These are phyloP conservation scores for Doryteuthis pealeii DNA, from an alignment of 1,140 invertebrate species.

Conservation along the genomic window DNA sequence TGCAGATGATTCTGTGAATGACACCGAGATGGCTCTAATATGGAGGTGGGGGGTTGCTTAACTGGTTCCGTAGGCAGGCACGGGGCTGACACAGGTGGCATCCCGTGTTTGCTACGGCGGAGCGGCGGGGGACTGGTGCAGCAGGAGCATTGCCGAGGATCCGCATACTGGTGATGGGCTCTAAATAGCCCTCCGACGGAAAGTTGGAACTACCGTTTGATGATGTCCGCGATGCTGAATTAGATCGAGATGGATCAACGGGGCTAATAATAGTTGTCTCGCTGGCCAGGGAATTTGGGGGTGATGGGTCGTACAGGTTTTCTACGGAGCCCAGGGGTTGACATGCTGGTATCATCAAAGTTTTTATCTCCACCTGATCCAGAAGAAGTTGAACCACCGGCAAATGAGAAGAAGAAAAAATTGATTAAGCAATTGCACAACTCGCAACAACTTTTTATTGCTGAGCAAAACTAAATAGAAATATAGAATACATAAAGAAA, in stretches of 20 bases:
- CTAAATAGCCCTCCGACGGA: slow-evolving; percentile 45
- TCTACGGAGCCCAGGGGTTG: slow-evolving; percentile 50
- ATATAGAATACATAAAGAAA: too few relatives aligned
- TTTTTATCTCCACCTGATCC: slow-evolving; percentile 38
- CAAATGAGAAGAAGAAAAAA: too few relatives aligned
- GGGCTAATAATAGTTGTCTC: slow-evolving; percentile 39
- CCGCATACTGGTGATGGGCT: slow-evolving; percentile 33
- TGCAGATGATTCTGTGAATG: slow-evolving; percentile 11
- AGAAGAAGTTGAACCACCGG: slow-evolving; percentile 39
- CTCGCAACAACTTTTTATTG: too few relatives aligned
- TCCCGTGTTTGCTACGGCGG: slow-evolving; percentile 16
- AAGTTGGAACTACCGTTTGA: slow-evolving; percentile 24
- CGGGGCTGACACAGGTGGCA: slow-evolving; percentile 18
- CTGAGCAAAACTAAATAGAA: too few relatives aligned
- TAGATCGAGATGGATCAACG: slow-evolving; percentile 15
- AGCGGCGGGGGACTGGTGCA: not conserved
- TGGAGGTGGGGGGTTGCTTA: not conserved
- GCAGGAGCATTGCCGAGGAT: slow-evolving; percentile 14
- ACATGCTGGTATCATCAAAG: slow-evolving; percentile 40
- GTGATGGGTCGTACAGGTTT: slow-evolving; percentile 53
- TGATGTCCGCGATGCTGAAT: slow-evolving; percentile 14
- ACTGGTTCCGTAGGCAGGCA: not conserved
- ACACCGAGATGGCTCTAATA: slow-evolving; percentile 2
- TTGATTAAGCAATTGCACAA: too few relatives aligned
- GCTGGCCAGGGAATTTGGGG: slow-evolving; percentile 34